A percentile compares a stretch with the other conserved stretches of the same genome.
phyloP scores from a whole-genome alignment of 2,888 invertebrate species.

The Alloplasta piceator region DNA sequence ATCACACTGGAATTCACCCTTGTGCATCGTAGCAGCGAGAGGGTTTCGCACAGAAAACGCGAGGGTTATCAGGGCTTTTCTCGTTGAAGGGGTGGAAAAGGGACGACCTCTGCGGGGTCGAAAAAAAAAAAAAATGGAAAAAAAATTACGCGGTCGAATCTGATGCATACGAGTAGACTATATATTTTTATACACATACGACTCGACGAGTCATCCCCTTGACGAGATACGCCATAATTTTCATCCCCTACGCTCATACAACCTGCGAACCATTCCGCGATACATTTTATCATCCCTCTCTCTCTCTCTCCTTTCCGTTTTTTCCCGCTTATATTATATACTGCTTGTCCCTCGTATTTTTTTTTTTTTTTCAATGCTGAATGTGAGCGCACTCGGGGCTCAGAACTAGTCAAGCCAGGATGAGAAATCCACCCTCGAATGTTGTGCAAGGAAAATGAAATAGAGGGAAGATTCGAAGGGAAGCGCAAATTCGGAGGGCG shows the following conservation, averaged over 20 bases:
- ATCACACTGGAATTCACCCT: constrained; percentile 60
- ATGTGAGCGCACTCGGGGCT: constrained; percentile 9
- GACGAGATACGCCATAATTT: constrained; percentile 36
- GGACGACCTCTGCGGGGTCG: constrained; percentile 39
- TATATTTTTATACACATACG: neutral
- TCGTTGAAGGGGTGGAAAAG: constrained; percentile 24
- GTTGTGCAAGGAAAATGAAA: no score
- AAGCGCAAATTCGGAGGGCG: no score
- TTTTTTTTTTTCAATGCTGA: no score
- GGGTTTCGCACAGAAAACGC: constrained; percentile 36
- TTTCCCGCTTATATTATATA: neutral
- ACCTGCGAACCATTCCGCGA: constrained; percentile 28
- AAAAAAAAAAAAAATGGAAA: constrained; percentile 1
- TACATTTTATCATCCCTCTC: constrained; percentile 29
- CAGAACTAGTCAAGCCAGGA: constrained; percentile 28
- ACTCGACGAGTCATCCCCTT: constrained; percentile 35
- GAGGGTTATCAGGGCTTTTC: constrained; percentile 36
- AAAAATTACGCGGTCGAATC: constrained; percentile 48
- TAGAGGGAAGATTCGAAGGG: no score
- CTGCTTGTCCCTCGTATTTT: neutral
- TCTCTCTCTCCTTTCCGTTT: neutral
- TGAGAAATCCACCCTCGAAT: constrained; percentile 15
- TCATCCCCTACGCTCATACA: constrained; percentile 23
- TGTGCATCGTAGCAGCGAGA: constrained; percentile 30
- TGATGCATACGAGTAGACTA: constrained; percentile 50